Conservation (phyloP, 1,140 invertebrate species). For the Cotesia chilonis region DNA sequence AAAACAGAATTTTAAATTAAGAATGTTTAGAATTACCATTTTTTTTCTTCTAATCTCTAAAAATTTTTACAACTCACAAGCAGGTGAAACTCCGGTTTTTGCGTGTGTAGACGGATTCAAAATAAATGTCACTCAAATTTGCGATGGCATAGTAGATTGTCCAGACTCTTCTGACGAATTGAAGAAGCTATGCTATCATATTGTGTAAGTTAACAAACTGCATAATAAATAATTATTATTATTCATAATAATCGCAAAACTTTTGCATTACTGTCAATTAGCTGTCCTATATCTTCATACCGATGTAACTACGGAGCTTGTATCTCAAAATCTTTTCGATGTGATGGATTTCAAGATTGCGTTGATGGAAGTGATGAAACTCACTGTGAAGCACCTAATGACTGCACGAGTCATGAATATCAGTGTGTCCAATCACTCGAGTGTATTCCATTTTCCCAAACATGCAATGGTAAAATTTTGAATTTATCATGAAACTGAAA, state of each 20-base stretch:
- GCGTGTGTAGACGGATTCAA: constrained; percentile 47
- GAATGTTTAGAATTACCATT: too few relatives aligned
- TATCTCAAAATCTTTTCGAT: constrained; percentile 62
- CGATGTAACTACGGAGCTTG: constrained; percentile 68
- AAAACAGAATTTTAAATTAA: too few relatives aligned
- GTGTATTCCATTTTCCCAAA: constrained; percentile 50
- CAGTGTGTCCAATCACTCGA: constrained; percentile 43
- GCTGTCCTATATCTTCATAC: constrained; percentile 56
- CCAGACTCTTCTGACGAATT: constrained; percentile 79
- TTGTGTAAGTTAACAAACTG: constrained; percentile 44
- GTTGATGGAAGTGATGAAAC: constrained; percentile 69
- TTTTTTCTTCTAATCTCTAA: too few relatives aligned
- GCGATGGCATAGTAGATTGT: constrained; percentile 80
- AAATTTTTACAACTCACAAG: too few relatives aligned
- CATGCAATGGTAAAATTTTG: constrained; percentile 51
- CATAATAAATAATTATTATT: not conserved
- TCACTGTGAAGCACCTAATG: constrained; percentile 41
- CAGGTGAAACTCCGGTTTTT: constrained; percentile 31
- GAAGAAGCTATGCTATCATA: constrained; percentile 47
- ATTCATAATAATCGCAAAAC: not conserved
- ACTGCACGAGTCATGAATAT: constrained; percentile 45
- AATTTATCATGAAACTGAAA: not conserved
- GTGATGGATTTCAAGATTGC: constrained; percentile 70
- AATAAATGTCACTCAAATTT: constrained; percentile 71
- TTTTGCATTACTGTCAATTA: constrained; percentile 33